A percentile compares a stretch with the other conserved stretches of the same genome.
These are phyloP conservation scores for Eumeta japonica DNA, from an alignment of 1,140 invertebrate genomes.

Conservation along the genomic window DNA sequence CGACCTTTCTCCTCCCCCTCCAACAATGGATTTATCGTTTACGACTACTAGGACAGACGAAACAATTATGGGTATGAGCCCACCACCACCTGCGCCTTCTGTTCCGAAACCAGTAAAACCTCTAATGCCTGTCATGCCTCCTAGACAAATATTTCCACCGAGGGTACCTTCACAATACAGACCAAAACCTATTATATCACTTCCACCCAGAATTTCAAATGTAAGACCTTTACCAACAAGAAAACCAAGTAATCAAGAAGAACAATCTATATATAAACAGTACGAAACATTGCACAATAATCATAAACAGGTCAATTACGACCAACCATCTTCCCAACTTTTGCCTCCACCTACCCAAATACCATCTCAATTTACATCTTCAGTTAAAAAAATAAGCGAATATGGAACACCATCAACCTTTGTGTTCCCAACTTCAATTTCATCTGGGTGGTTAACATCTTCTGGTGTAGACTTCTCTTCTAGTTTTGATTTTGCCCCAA, in stretches of 20 bases:
- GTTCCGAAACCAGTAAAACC: slow-evolving; percentile 21
- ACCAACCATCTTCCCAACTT: slow-evolving; percentile 40
- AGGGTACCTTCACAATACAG: slow-evolving; percentile 37
- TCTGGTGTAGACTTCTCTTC: slow-evolving; percentile 43
- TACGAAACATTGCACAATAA: slow-evolving; percentile 41
- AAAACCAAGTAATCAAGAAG: slow-evolving; percentile 36
- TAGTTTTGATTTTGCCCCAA: slow-evolving; percentile 36
- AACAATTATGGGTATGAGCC: slow-evolving; percentile 55
- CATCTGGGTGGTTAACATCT: slow-evolving; percentile 45
- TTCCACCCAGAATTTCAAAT: slow-evolving; percentile 31
- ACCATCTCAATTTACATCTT: slow-evolving; percentile 19
- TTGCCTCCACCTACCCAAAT: slow-evolving; percentile 38
- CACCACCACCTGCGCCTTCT: slow-evolving; percentile 36
- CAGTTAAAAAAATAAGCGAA: slow-evolving; percentile 19
- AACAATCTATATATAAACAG: slow-evolving; percentile 50
- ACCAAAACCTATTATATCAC: slow-evolving; percentile 36
- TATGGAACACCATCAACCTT: too few species aligned
- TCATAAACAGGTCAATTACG: slow-evolving; percentile 33
- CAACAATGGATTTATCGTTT: slow-evolving; percentile 40
- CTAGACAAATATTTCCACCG: slow-evolving; percentile 21
- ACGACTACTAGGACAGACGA: slow-evolving; percentile 43
- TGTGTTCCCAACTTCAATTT: slow-evolving; percentile 42
- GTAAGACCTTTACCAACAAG: slow-evolving; percentile 31
- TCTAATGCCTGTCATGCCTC: slow-evolving; percentile 23
- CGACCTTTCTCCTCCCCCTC: slow-evolving; percentile 51